phyloP scores from a whole-genome alignment of 92 coral and sea anemone genomes.

The Paragorgia papillata region DNA sequence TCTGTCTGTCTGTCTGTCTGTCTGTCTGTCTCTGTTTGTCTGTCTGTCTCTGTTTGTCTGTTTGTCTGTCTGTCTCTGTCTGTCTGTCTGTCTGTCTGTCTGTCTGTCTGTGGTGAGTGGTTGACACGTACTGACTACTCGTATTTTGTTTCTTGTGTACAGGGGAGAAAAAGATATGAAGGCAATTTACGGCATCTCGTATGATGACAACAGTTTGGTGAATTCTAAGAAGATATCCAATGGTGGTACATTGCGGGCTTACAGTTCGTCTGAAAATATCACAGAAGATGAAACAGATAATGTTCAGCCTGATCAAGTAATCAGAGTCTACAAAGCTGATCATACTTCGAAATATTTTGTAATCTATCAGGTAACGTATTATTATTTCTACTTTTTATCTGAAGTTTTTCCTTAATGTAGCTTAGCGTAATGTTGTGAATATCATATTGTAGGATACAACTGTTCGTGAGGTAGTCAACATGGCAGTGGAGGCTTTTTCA shows the following conservation, averaged over 20 bases:
- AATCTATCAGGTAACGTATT: constrained; percentile 72
- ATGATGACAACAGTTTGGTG: constrained; percentile 23
- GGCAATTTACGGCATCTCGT: constrained; percentile 16
- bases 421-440: no score
- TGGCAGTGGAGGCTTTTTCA: constrained; percentile 90
- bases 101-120: no score
- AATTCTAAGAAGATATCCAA: constrained; percentile 15
- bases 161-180: constrained; percentile 37
- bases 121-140: no score
- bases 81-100: no score
- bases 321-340: constrained; percentile 83
- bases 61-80: no score
- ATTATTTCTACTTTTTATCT: background rate
- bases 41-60: no score
- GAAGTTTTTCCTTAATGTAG: no score
- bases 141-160: no score
- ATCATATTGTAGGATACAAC: constrained; percentile 41
- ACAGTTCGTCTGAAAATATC: constrained; percentile 40
- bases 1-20: no score
- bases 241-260: constrained; percentile 35
- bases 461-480: constrained; percentile 83
- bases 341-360: constrained; percentile 94
- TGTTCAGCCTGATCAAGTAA: constrained; percentile 79
- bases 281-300: constrained; percentile 26
- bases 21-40: no score